phyloP scores from a whole-genome alignment of 2,113 vertebrate genomes.

The Tupaia chinensis region DNA sequence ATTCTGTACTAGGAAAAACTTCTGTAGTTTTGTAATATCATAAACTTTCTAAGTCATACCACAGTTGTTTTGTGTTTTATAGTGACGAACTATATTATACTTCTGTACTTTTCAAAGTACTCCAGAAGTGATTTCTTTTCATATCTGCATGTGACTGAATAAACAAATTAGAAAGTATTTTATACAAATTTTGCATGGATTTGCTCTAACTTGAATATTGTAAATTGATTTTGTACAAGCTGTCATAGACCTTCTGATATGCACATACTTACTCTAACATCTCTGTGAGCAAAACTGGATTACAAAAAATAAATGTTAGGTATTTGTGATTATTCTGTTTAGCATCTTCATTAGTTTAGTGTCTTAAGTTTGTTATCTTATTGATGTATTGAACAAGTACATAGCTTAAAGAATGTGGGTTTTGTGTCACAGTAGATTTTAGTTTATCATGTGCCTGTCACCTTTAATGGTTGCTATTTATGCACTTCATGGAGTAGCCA shows the following conservation, averaged over 20 bases:
- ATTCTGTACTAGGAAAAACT: neutral
- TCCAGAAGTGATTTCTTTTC: neutral
- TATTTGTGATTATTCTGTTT: conserved; percentile 7
- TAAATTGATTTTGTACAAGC: neutral
- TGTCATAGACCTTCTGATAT: neutral
- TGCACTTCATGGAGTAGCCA: neutral
- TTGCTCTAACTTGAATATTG: neutral
- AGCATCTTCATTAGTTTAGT: neutral
- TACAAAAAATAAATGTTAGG: neutral
- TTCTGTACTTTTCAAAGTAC: neutral
- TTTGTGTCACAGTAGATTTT: conserved; percentile 4
- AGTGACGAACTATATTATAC: neutral
- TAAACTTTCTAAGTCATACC: neutral
- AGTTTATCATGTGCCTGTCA: neutral
- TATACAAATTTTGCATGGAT: neutral
- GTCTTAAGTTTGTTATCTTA: neutral
- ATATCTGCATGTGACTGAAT: neutral
- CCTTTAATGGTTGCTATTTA: neutral
- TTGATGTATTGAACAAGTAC: conserved; percentile 14
- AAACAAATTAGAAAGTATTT: neutral
- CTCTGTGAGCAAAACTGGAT: neutral
- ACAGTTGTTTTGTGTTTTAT: neutral
- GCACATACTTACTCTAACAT: neutral
- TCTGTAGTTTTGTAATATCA: neutral
- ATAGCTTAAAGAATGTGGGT: neutral